These are phyloP conservation scores for Malthinus seriepunctatus DNA, from an alignment of 2,888 invertebrate genomes.

Conservation along the genomic window DNA sequence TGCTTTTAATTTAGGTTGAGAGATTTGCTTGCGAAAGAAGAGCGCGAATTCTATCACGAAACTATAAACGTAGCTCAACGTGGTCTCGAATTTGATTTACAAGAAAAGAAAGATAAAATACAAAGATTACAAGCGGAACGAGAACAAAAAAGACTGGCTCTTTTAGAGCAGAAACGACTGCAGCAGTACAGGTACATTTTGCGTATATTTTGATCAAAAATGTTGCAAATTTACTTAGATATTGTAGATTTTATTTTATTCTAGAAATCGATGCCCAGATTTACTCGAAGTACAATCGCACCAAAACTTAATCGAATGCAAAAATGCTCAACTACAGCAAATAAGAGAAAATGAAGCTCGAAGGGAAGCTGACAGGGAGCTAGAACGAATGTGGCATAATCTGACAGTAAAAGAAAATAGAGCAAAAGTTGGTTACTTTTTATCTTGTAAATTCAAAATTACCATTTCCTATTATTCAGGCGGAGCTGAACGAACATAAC, in stretches of 20 bases:
- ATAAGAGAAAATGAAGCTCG: conserved; percentile 63
- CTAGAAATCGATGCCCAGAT: conserved; percentile 52
- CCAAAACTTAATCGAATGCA: conserved; percentile 57
- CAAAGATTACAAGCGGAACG: conserved; percentile 56
- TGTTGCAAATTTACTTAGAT: conserved; percentile 61
- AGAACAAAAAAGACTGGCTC: conserved; percentile 59
- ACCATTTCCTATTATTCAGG: conserved; percentile 45
- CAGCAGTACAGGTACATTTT: conserved; percentile 50
- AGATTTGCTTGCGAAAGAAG: conserved; percentile 57
- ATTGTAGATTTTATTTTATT: conserved; percentile 34
- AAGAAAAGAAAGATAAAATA: conserved; percentile 57
- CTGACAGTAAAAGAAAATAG: conserved; percentile 61
- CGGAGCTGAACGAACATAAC: conserved; percentile 60
- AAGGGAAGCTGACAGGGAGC: conserved; percentile 59
- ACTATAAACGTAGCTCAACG: conserved; percentile 60
- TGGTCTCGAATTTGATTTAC: conserved; percentile 56
- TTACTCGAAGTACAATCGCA: conserved; percentile 55
- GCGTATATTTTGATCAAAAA: conserved; percentile 46
- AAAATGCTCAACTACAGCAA: conserved; percentile 62
- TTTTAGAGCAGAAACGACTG: conserved; percentile 52
- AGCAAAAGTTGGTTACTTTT: conserved; percentile 48
- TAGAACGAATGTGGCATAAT: conserved; percentile 65
- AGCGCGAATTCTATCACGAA: conserved; percentile 58
- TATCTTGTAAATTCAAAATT: no score
- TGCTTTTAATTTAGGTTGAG: conserved; percentile 49